Percentiles rank a stretch among this genome's conserved stretches.
These are phyloP conservation scores for Globia sparganii DNA, from an alignment of 2,888 invertebrate species.

Conservation along the genomic window DNA sequence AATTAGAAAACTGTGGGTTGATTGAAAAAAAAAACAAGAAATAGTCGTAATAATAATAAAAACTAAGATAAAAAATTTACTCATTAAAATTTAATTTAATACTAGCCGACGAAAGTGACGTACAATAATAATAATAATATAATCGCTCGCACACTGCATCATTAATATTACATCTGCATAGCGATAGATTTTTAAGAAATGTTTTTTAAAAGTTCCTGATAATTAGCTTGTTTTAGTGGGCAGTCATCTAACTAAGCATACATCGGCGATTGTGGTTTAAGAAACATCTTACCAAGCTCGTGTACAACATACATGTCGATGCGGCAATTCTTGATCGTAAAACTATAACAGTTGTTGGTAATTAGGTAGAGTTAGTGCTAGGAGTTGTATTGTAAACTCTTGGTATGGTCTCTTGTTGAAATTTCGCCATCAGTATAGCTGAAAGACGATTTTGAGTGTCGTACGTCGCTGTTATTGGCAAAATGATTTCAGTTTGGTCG, in stretches of 20 bases:
- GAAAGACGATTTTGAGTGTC: conserved; percentile 70
- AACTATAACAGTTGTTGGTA: conserved; percentile 69
- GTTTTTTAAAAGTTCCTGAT: conserved; percentile 70
- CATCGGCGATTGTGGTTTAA: conserved; percentile 72
- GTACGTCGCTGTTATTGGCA: conserved; percentile 69
- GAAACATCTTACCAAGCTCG: conserved; percentile 74
- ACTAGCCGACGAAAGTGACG: no score
- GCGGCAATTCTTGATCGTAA: conserved; percentile 69
- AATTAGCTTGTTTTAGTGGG: conserved; percentile 69
- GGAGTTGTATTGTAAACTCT: conserved; percentile 70
- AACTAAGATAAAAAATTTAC: no score
- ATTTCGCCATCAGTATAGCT: conserved; percentile 70
- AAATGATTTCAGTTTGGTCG: conserved; percentile 17
- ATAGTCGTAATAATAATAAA: no score
- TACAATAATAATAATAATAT: no score
- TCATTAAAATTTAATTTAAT: no score
- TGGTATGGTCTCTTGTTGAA: conserved; percentile 62
- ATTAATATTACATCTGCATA: conserved; percentile 75
- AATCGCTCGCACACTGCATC: conserved; percentile 72
- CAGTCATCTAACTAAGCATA: conserved; percentile 78
- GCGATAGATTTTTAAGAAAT: conserved; percentile 71
- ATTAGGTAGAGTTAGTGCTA: conserved; percentile 68
- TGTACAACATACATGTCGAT: conserved; percentile 71
- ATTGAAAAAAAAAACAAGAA: no score
- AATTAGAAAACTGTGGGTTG: no score